Conservation (phyloP, 1,140 invertebrate species). For the Ganaspis sp. region DNA sequence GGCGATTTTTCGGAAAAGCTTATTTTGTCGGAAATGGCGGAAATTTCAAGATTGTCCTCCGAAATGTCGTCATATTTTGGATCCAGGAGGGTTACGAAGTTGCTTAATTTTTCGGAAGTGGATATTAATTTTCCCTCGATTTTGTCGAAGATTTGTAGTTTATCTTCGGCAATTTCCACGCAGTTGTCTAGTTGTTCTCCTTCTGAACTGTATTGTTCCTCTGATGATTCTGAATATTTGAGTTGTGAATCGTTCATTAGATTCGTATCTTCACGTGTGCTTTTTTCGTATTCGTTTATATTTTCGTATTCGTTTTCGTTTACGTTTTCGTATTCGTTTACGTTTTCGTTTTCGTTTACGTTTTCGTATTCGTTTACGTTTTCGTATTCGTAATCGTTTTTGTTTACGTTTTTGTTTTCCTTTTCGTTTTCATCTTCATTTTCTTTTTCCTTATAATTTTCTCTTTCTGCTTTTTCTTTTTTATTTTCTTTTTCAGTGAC, state of each 20-base stretch:
- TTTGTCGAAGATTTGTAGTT: slow-evolving; percentile 62
- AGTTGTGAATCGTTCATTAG: slow-evolving; percentile 32
- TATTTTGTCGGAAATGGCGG: slow-evolving; percentile 70
- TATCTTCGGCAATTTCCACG: slow-evolving; percentile 61
- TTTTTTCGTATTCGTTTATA: no score
- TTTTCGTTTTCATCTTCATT: no score
- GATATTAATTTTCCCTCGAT: background rate
- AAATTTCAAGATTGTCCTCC: slow-evolving; percentile 72
- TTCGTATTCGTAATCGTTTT: no score
- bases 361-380: no score
- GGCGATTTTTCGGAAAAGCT: slow-evolving; percentile 53
- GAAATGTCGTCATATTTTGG: slow-evolving; percentile 74
- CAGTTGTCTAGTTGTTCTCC: slow-evolving; percentile 70
- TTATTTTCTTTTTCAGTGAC: no score
- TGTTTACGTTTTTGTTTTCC: no score
- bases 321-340: no score
- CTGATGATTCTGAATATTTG: slow-evolving; percentile 37
- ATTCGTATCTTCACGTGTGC: no score
- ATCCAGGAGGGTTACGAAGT: slow-evolving; percentile 60
- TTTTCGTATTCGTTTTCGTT: no score
- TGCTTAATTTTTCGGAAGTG: slow-evolving; percentile 34
- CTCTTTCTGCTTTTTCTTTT: no score
- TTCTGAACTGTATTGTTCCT: slow-evolving; percentile 61
- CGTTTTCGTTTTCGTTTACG: no score
- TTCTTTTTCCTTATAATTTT: no score